Evolutionary conservation across 2,888 invertebrate species (phyloP).

Genomic region (Operophtera brumata): DNA sequence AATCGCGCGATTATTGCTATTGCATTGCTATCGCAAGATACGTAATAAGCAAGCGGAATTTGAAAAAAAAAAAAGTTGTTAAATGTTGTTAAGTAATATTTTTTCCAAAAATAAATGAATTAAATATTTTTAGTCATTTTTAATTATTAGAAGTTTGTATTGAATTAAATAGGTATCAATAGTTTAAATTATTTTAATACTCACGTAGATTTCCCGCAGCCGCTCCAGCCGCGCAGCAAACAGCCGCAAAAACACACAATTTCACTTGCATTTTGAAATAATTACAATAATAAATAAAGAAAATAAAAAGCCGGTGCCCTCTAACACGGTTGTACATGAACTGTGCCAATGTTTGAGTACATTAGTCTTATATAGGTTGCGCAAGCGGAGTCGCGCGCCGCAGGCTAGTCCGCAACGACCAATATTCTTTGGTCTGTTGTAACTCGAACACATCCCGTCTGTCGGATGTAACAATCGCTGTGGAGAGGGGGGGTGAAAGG

Average conservation of each 20-base stretch:
- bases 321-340: conserved; percentile 33
- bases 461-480: conserved; percentile 1
- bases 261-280: conserved; percentile 51
- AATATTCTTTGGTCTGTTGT: conserved; percentile 15
- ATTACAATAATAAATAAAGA: conserved; percentile 29
- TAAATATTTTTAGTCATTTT: too few relatives aligned
- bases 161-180: too few relatives aligned
- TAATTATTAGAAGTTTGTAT: too few relatives aligned
- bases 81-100: too few relatives aligned
- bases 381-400: conserved; percentile 23
- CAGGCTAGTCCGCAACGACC: conserved; percentile 7
- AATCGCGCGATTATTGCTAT: too few relatives aligned
- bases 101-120: too few relatives aligned
- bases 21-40: too few relatives aligned
- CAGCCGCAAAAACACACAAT: conserved; percentile 44
- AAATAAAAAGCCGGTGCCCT: conserved; percentile 22
- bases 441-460: conserved; percentile 13
- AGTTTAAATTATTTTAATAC: conserved; percentile 32
- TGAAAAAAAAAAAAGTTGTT: too few relatives aligned
- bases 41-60: too few relatives aligned
- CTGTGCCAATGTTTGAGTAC: conserved; percentile 32
- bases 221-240: conserved; percentile 39
- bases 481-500: conserved; percentile 9
- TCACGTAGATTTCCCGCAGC: conserved; percentile 58
- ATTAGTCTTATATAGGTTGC: conserved; percentile 37